These are phyloP conservation scores for Enhydra lutris DNA, from an alignment of 2,113 vertebrate species.

Conservation along the genomic window DNA sequence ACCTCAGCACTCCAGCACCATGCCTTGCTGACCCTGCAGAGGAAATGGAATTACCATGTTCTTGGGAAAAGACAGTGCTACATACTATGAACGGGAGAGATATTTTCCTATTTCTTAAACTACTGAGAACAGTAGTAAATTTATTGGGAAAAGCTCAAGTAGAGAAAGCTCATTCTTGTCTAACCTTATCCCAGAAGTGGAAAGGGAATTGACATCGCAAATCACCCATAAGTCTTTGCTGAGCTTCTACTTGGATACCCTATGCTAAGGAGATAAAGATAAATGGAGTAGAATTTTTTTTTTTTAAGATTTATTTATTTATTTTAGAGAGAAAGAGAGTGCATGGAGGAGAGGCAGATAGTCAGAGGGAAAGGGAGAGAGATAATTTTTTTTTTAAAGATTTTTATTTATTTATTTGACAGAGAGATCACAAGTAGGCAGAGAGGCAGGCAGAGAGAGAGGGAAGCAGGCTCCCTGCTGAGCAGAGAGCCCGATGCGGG, in stretches of 20 bases:
- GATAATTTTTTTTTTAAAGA: too few relatives aligned
- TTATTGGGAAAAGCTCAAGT: background rate
- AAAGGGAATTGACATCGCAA: background rate
- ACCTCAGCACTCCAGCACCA: background rate
- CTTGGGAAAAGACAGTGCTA: background rate
- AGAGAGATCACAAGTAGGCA: background rate
- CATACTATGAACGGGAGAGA: background rate
- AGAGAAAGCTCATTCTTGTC: background rate
- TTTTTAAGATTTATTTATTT: background rate
- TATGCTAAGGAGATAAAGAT: background rate
- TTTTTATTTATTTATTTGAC: too few relatives aligned
- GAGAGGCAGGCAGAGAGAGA: background rate
- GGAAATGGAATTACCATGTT: background rate
- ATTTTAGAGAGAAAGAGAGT: background rate
- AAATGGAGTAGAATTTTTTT: background rate
- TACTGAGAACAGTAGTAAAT: background rate
- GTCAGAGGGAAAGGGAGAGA: background rate
- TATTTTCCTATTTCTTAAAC: background rate
- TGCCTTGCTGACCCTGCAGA: background rate
- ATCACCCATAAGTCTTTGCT: background rate
- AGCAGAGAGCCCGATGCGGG: accelerated
- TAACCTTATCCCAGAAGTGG: background rate
- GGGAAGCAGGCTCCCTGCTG: background rate
- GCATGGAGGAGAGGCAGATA: background rate
- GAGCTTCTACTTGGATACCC: background rate